A percentile compares a stretch with the other conserved stretches of the same genome.
Evolutionary conservation across 2,113 vertebrate genomes (phyloP).

Genomic region (Centrocercus urophasianus): DNA sequence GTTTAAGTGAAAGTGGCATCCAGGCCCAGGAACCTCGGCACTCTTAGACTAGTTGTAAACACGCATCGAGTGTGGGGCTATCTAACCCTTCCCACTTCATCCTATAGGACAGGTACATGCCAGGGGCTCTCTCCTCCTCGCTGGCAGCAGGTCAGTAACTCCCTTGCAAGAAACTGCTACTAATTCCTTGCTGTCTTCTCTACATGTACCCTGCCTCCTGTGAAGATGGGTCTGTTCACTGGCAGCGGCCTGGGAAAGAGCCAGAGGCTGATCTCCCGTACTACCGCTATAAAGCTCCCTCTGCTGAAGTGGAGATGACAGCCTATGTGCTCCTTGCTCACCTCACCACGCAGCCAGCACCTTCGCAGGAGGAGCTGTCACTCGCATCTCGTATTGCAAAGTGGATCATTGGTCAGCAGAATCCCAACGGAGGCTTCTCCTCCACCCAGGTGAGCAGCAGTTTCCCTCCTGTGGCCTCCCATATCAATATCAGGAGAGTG

Average conservation of each 20-base stretch:
- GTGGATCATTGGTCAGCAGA: slow-evolving; percentile 79
- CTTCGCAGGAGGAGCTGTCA: slow-evolving; percentile 11
- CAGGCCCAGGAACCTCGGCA: neutral
- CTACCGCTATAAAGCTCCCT: slow-evolving; percentile 54
- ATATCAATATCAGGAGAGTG: fast-evolving
- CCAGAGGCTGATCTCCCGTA: neutral
- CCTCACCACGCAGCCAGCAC: neutral
- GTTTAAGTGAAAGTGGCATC: neutral
- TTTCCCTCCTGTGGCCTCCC: neutral
- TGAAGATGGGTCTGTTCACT: slow-evolving; percentile 67
- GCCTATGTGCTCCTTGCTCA: slow-evolving; percentile 67
- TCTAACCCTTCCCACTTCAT: neutral
- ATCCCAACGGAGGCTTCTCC: slow-evolving; percentile 76
- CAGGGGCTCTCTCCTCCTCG: neutral
- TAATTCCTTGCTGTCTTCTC: neutral
- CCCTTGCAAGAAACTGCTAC: fast-evolving
- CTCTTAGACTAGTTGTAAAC: neutral
- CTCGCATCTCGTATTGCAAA: neutral
- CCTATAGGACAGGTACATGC: fast-evolving
- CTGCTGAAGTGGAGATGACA: slow-evolving; percentile 78
- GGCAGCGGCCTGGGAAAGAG: slow-evolving; percentile 70
- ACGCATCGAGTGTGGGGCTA: neutral
- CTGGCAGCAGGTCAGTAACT: fast-evolving
- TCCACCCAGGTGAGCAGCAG: slow-evolving; percentile 78
- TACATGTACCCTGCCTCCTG: neutral